Base-by-base conservation (phyloP, 37 sponge, comb jelly and placozoan genomes). In the Petrosia ficiformis region DNA sequence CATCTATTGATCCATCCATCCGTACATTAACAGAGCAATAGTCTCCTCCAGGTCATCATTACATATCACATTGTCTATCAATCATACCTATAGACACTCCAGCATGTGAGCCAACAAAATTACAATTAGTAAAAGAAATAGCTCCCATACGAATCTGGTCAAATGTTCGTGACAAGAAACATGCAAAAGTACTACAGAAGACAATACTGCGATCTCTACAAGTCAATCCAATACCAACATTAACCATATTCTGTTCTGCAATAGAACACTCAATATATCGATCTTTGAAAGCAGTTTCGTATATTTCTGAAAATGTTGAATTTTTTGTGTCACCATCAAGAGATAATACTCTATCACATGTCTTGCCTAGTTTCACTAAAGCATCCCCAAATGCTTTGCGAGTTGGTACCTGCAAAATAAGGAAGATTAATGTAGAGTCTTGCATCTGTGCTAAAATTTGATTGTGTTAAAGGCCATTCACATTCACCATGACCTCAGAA, bases 81-180 rank as follows among this genome's bases (percentile, higher is more conserved):
- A 57, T n/a, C 84, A 75, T 29, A 90, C 93, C 93, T 44, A 93
- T 96, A 74, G 93, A 92, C 36, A 77, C 76, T 1, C 93, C 93
- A 68, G 87, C 94, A 64, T 98, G 99, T 26, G 96, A 95, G 6
- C 99, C 99, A n/a, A 87, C 93, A 70, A 95, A 87, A 83, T 98
- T 98, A 70, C 89, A 82, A 70, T 93, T 57, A 38, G 89, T 93
- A 78, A 95, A 93, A 11, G 96, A 95, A 57, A 98, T 95, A 68
- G 99, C 99, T 36, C 96, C 99, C 99, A 98, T 98, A 29, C 99
- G 80, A 72, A 98, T 95, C 82, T 98, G 99, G 57, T 98, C 99
- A 75, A 91, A 95, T 52, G 96, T 91, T 14, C 99, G 90, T 24
- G 93, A 83, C 69, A 98, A 90, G 91, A 98, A 98, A 54, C 91